Conservation (phyloP, 2,113 vertebrate genomes). For the Micromys minutus region DNA sequence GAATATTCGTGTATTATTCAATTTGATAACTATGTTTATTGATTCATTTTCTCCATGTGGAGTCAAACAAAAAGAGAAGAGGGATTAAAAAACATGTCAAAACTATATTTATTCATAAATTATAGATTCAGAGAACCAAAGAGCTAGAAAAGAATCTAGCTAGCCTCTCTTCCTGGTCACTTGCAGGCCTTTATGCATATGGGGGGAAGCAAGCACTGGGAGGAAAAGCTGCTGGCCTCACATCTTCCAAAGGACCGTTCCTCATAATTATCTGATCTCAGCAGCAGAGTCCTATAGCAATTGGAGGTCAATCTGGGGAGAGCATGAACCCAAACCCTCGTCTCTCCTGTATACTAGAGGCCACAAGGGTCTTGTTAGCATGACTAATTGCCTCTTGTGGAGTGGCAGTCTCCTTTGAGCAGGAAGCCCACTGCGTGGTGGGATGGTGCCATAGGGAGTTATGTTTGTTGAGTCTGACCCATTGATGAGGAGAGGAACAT, state of each 20-base stretch:
- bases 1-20: background rate
- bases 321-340: background rate
- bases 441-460: background rate
- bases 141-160: background rate
- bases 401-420: background rate
- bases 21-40: background rate
- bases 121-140: background rate
- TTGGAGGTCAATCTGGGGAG: background rate
- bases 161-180: background rate
- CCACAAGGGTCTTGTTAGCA: background rate
- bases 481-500: background rate
- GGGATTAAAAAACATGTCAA: background rate
- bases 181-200: background rate
- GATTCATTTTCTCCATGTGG: background rate
- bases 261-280: slow-evolving; percentile 15
- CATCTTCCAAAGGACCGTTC: background rate
- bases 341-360: background rate
- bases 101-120: background rate
- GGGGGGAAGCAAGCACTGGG: background rate
- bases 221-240: background rate
- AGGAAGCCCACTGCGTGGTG: background rate
- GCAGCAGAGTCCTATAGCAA: background rate
- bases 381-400: background rate
- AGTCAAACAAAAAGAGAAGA: slow-evolving; percentile 13
- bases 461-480: background rate